Percentiles rank a stretch among this genome's conserved stretches.
These are phyloP conservation scores for Grammomys dolichurus DNA, from an alignment of 2,113 vertebrate genomes.

Conservation along the genomic window DNA sequence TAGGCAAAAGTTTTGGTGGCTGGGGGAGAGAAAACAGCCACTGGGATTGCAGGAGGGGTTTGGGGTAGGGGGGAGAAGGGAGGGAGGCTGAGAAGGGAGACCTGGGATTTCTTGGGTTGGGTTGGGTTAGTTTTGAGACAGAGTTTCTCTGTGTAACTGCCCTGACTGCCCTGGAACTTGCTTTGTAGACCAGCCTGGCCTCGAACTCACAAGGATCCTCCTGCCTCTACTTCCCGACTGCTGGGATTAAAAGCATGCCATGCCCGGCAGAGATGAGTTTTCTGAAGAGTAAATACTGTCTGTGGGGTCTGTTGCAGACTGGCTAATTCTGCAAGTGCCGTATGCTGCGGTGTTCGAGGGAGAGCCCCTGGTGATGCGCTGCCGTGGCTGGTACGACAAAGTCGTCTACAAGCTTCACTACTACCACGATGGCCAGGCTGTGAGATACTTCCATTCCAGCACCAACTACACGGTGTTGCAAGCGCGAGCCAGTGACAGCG, in stretches of 20 bases:
- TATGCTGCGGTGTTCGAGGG: conserved; percentile 79
- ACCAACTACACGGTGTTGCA: conserved; percentile 78
- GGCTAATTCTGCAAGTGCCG: conserved; percentile 82
- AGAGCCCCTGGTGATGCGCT: conserved; percentile 77
- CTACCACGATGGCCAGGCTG: conserved; percentile 72
- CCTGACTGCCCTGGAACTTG: not conserved
- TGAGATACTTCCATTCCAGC: conserved; percentile 77
- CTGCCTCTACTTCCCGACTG: not conserved
- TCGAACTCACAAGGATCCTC: not conserved
- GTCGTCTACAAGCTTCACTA: conserved; percentile 76
- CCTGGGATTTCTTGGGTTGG: not conserved
- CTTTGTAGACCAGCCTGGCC: not conserved
- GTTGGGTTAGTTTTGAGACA: not conserved
- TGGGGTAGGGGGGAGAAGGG: rapidly evolving
- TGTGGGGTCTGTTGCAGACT: conserved; percentile 63
- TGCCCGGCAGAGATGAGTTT: not conserved
- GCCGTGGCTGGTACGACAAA: conserved; percentile 81
- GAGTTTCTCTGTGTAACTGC: not conserved
- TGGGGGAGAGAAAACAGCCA: not conserved
- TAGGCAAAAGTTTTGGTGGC: too few relatives aligned
- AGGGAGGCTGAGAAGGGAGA: not conserved
- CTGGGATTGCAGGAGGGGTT: not conserved
- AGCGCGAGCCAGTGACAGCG: conserved; percentile 77
- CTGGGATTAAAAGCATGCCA: not conserved
- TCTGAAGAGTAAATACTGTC: not conserved